phyloP scores from a whole-genome alignment of 1,140 invertebrate genomes.

The Halotydeus destructor region DNA sequence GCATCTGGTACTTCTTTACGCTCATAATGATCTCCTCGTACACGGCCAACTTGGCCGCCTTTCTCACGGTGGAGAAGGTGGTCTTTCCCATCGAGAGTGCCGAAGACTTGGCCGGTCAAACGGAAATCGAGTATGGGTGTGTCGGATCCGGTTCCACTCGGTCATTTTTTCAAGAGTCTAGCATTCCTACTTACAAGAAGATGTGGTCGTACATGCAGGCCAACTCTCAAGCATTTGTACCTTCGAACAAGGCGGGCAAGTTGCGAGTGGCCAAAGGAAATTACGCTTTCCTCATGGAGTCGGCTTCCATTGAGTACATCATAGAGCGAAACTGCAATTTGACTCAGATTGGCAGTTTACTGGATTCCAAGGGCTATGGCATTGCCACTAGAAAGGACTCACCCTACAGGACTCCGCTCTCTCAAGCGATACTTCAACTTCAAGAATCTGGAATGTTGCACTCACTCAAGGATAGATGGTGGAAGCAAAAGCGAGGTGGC shows the following conservation, averaged over 20 bases:
- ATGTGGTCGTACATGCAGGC: slow-evolving; percentile 68
- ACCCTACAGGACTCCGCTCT: slow-evolving; percentile 17
- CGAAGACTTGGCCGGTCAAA: slow-evolving; percentile 33
- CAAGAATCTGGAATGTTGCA: slow-evolving; percentile 27
- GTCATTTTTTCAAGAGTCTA: slow-evolving; percentile 44
- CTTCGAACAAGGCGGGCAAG: slow-evolving; percentile 59
- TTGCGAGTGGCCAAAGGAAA: slow-evolving; percentile 50
- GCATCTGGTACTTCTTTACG: slow-evolving; percentile 34
- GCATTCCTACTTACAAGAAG: slow-evolving; percentile 52
- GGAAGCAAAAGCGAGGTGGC: slow-evolving; percentile 21
- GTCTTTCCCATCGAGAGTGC: slow-evolving; percentile 31
- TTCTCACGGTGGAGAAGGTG: slow-evolving; percentile 34
- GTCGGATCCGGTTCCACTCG: slow-evolving; percentile 27
- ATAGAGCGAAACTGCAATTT: slow-evolving; percentile 91
- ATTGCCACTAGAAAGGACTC: slow-evolving; percentile 20
- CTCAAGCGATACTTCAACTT: slow-evolving; percentile 25
- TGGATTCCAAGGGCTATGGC: slow-evolving; percentile 56
- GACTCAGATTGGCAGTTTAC: slow-evolving; percentile 84
- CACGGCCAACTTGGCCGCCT: slow-evolving; percentile 35
- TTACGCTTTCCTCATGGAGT: slow-evolving; percentile 71
- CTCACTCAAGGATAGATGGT: slow-evolving; percentile 24
- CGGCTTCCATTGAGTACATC: slow-evolving; percentile 85
- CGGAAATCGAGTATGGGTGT: slow-evolving; percentile 31
- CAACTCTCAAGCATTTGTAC: slow-evolving; percentile 54
- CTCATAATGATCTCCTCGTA: slow-evolving; percentile 36